These are phyloP conservation scores for Alviniconcha marisindica DNA, from an alignment of 1,140 invertebrate species.

Conservation along the genomic window DNA sequence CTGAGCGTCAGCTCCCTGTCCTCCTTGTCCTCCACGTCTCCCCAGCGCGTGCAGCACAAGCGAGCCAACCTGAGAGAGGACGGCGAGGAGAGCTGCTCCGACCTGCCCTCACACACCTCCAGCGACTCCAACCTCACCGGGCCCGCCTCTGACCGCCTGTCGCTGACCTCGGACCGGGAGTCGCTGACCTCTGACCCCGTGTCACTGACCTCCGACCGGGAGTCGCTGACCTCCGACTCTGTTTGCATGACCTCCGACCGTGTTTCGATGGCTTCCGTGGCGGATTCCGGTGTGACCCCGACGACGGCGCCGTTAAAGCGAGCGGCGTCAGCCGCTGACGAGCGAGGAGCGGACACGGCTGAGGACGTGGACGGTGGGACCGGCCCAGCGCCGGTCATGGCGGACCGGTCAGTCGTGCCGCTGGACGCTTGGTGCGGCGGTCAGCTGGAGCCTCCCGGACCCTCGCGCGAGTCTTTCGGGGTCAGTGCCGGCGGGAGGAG, in stretches of 20 bases:
- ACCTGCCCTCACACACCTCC: neutral
- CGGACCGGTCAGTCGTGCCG: too few relatives aligned
- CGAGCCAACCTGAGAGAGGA: constrained; percentile 54
- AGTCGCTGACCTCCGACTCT: neutral
- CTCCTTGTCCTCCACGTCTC: constrained; percentile 85
- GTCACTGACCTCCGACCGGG: constrained; percentile 15
- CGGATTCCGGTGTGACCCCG: neutral
- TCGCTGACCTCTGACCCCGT: constrained; percentile 15
- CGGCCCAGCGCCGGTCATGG: neutral
- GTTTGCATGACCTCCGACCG: neutral
- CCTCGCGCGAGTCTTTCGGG: too few relatives aligned
- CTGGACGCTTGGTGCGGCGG: too few relatives aligned
- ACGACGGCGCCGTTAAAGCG: neutral
- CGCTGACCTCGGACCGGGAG: constrained; percentile 22
- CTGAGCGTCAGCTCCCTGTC: constrained; percentile 89
- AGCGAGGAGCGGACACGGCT: neutral
- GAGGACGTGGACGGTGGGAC: neutral
- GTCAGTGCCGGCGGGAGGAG: too few relatives aligned
- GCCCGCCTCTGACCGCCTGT: constrained; percentile 12
- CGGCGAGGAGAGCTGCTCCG: neutral
- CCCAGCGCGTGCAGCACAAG: constrained; percentile 63
- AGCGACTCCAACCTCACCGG: constrained; percentile 34
- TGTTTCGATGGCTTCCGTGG: neutral
- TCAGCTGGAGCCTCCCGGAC: too few relatives aligned
- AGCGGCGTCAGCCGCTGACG: neutral